Conservation (phyloP, 2,888 invertebrate genomes). For the Prosopocoilus inquinatus region DNA sequence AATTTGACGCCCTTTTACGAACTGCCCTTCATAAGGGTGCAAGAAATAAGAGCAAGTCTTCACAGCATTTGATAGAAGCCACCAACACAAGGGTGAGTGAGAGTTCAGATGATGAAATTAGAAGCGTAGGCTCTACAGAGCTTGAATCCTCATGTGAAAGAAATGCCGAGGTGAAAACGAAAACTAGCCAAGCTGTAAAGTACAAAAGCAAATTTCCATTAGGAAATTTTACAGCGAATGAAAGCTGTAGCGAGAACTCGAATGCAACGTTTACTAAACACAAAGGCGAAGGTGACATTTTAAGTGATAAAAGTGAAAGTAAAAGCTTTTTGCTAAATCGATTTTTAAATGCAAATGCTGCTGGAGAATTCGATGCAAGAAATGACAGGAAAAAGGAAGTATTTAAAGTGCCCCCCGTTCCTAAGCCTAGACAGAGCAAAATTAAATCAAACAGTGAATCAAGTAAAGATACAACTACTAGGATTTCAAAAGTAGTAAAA, state of each 20-base stretch:
- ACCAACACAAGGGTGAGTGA: slow-evolving; percentile 6
- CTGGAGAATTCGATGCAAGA: slow-evolving; percentile 4
- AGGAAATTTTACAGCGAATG: neutral
- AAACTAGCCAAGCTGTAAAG: slow-evolving; percentile 19
- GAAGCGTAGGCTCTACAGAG: neutral
- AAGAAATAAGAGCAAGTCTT: slow-evolving; percentile 11
- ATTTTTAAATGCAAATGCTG: slow-evolving; percentile 29
- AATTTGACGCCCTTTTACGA: slow-evolving; percentile 41
- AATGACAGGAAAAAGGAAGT: slow-evolving; percentile 4
- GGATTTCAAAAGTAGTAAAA: slow-evolving; percentile 14
- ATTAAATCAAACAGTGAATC: neutral
- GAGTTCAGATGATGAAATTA: slow-evolving; percentile 10
- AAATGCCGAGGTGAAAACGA: slow-evolving; percentile 8
- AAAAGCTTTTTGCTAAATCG: slow-evolving; percentile 36
- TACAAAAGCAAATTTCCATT: no score
- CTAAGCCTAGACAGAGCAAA: slow-evolving; percentile 35
- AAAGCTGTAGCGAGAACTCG: neutral
- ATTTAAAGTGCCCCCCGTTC: slow-evolving; percentile 34
- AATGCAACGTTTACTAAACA: neutral
- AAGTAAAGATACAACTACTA: slow-evolving; percentile 13
- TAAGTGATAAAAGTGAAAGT: neutral
- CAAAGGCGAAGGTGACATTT: slow-evolving; percentile 11
- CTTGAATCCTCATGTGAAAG: neutral
- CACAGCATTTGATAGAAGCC: slow-evolving; percentile 18
- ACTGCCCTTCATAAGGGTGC: slow-evolving; percentile 30